A percentile compares a stretch with the other conserved stretches of the same genome.
These are phyloP conservation scores for Anguilla marmorata DNA, from an alignment of 2,797 vertebrate genomes.

Conservation along the genomic window DNA sequence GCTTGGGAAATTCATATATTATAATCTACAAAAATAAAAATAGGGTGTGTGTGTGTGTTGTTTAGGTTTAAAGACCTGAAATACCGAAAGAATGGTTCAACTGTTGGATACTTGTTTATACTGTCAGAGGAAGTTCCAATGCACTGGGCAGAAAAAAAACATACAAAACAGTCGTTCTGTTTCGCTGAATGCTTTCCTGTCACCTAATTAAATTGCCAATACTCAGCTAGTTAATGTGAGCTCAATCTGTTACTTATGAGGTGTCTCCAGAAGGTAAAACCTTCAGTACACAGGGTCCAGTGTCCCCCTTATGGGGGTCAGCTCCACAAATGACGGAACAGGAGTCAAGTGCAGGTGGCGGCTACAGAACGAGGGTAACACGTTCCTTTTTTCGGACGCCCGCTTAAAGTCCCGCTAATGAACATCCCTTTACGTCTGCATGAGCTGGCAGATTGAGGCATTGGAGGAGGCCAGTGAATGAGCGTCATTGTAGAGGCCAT, in stretches of 20 bases:
- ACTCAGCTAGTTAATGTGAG: neutral
- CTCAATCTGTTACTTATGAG: neutral
- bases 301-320: neutral
- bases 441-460: neutral
- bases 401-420: neutral
- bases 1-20: neutral
- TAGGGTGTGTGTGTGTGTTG: neutral
- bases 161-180: neutral
- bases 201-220: neutral
- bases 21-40: neutral
- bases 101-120: neutral
- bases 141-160: neutral
- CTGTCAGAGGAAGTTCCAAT: neutral
- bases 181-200: neutral
- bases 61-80: neutral
- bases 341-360: neutral
- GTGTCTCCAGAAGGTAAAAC: neutral
- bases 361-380: neutral
- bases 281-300: neutral
- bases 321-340: neutral
- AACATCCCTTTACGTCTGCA: conserved; percentile 1
- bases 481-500: neutral
- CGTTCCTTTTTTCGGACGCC: neutral
- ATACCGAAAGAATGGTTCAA: too few relatives aligned
- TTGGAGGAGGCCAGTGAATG: neutral